These are phyloP conservation scores for Philantomba maxwellii DNA, from an alignment of 2,113 vertebrate species.

Conservation along the genomic window DNA sequence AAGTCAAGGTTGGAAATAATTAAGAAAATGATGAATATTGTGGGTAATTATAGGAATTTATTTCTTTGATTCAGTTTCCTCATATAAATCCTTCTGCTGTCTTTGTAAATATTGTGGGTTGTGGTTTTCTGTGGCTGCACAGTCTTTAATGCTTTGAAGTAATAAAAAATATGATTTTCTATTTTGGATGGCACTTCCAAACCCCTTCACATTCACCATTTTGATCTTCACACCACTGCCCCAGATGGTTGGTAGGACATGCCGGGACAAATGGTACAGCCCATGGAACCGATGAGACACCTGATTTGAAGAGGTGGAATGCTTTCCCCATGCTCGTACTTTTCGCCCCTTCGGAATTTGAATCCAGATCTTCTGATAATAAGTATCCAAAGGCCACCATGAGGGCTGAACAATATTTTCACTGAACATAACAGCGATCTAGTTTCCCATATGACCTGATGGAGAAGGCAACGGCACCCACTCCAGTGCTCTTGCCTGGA, in stretches of 20 bases:
- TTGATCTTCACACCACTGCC: background rate
- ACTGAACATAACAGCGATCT: background rate
- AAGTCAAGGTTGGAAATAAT: constrained; percentile 22
- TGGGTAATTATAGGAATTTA: background rate
- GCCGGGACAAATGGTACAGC: background rate
- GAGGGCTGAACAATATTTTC: background rate
- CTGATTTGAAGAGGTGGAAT: background rate
- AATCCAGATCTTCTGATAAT: background rate
- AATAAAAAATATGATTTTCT: background rate
- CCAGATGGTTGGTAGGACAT: background rate
- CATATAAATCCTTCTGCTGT: background rate
- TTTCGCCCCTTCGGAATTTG: background rate
- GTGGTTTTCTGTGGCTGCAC: background rate
- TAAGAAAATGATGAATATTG: background rate
- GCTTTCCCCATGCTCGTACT: background rate
- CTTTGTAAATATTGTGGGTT: background rate
- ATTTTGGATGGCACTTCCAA: background rate
- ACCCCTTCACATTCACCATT: background rate
- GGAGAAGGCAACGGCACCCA: too few relatives aligned
- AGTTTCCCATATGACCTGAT: background rate
- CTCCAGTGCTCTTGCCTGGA: too few relatives aligned
- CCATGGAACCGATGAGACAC: background rate
- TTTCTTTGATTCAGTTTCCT: background rate
- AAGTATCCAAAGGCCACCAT: background rate
- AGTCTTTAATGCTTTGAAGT: background rate